Percentiles rank a stretch among this genome's conserved stretches.
phyloP scores from a whole-genome alignment of 2,888 invertebrate genomes.

The Drosophila sordidapex region DNA sequence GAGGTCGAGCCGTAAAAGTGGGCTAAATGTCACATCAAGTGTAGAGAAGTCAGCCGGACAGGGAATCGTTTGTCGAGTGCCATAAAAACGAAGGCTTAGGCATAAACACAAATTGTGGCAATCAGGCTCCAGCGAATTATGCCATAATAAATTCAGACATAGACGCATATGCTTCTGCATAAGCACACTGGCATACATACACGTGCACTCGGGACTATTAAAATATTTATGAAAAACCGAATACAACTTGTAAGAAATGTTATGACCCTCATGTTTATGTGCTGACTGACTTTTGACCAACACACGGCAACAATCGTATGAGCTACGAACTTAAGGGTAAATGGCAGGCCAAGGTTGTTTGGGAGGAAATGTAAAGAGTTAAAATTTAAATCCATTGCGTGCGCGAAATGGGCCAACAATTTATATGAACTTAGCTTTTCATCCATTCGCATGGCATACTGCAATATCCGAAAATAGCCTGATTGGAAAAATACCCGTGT shows the following conservation, averaged over 20 bases:
- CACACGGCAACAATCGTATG: not conserved
- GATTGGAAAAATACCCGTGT: not conserved
- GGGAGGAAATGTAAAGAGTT: not conserved
- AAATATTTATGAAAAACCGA: constrained; percentile 12
- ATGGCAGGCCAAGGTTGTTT: not conserved
- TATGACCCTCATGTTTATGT: not conserved
- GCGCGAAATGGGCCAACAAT: not conserved
- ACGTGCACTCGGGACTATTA: constrained; percentile 10
- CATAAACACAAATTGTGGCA: constrained; percentile 62
- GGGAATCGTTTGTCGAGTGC: constrained; percentile 40
- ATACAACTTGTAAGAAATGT: constrained; percentile 1
- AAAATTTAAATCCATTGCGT: not conserved
- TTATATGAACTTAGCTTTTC: not conserved
- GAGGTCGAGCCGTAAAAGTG: constrained; percentile 74
- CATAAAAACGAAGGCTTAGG: constrained; percentile 73
- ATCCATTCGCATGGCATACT: not conserved
- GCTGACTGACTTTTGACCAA: not conserved
- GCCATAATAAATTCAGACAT: constrained; percentile 42
- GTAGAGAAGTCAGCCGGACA: constrained; percentile 28
- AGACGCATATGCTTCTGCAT: constrained; percentile 21
- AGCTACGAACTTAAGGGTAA: not conserved
- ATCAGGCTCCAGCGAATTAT: constrained; percentile 53
- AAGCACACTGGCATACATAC: not conserved
- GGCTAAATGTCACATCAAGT: constrained; percentile 70
- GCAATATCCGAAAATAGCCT: not conserved